Base-by-base conservation (phyloP, 1,140 invertebrate genomes). In the Drepana arcuata region DNA sequence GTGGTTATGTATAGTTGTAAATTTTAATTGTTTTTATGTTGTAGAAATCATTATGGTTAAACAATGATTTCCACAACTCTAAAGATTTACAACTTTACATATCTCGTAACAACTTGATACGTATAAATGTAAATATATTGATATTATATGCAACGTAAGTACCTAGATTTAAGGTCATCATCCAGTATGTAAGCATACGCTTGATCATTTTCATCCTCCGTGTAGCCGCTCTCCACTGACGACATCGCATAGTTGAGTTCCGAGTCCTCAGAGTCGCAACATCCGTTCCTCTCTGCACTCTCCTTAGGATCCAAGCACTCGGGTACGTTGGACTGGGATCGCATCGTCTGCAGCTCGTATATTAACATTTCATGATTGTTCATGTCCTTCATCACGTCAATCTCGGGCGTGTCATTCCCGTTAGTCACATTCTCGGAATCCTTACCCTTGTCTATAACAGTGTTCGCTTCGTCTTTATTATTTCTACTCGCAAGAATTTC, bases 281-380 rank as follows among this genome's bases (percentile, higher is more conserved):
- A 48, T 16, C 53, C 63, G 24, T 56, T 67, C 24, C 54, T 48
- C 48, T 64, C 57, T 53, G 66, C 14, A 13, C 33, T 41, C 7
- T 64, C 62, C 28, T 56, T 57, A 6, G 40, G 23, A 16, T 70
- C 81, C 40, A 58, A 69, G 56, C 15, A 63, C 23, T 61, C 83
- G 26, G 54, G 68, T 42, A 68, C 74, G 58, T 59, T 84, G 5
- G 67, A 71, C 16, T 69, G 69, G 16, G 65, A 86, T 11, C 79
- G 69, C 86, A 87, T 88, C 23, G 68, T 79, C 43, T 86, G 83
- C 48, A 88, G 48, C 51, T 88, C 86, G 35, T 83, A 77, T 41
- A 88, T 87, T 23, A 88, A 72, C 65, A 87, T 77, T 55, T 88
- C 86, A 48, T 86, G 85, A 50, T 87, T 87, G 42, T 84, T 77